phyloP scores from a whole-genome alignment of 2,797 vertebrate genomes.

The Erethizon dorsatum region DNA sequence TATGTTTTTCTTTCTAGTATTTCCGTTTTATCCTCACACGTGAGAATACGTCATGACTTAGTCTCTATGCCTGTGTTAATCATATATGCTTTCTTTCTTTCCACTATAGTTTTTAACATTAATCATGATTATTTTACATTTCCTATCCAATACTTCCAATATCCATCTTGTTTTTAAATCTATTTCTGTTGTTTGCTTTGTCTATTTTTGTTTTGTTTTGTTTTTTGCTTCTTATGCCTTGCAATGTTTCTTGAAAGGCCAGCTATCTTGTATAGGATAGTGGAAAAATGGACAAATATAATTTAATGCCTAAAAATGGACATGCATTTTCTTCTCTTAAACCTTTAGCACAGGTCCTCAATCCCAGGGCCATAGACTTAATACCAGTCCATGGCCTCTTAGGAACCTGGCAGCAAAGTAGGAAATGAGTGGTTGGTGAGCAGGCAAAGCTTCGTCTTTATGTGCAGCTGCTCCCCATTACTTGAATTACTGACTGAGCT shows the following conservation, averaged over 20 bases:
- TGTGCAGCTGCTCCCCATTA: background rate
- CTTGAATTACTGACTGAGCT: background rate
- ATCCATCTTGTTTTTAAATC: background rate
- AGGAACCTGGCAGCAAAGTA: background rate
- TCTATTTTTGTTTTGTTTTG: background rate
- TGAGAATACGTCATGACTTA: background rate
- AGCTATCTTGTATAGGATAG: background rate
- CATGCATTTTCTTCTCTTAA: background rate
- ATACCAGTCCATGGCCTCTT: background rate
- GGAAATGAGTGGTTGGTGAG: background rate
- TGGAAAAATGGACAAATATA: background rate
- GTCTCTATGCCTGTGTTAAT: background rate
- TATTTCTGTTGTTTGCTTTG: background rate
- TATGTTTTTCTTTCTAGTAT: background rate
- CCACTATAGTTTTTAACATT: background rate
- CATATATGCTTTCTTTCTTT: background rate
- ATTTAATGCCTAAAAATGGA: background rate
- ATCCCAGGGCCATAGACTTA: background rate
- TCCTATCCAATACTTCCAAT: background rate
- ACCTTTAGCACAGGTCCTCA: background rate
- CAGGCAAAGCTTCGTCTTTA: background rate
- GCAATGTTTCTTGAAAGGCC: background rate
- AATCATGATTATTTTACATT: slow-evolving; percentile 41
- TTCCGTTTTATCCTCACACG: background rate
- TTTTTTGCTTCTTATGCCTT: background rate